Evolutionary conservation across 1,140 invertebrate species (phyloP).

Genomic region (Sipha flava): DNA sequence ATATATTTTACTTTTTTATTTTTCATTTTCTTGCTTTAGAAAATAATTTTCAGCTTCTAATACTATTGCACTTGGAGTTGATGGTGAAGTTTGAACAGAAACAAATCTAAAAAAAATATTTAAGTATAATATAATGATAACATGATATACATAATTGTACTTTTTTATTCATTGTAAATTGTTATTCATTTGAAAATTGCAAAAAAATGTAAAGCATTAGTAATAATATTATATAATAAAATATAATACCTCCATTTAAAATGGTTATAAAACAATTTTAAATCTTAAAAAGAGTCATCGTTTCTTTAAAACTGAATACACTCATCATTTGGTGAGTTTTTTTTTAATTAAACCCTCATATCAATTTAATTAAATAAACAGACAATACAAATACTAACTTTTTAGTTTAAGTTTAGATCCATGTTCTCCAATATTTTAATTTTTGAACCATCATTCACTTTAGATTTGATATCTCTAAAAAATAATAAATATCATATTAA

Average conservation of each 20-base stretch:
- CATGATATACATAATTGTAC: no score
- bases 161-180: no score
- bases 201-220: no score
- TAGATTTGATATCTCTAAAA: neutral
- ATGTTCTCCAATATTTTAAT: neutral
- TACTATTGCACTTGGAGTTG: neutral
- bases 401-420: neutral
- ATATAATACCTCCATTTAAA: no score
- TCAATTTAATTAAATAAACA: no score
- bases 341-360: no score
- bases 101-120: neutral
- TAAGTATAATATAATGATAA: neutral
- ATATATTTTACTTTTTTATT: neutral
- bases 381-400: neutral
- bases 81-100: neutral
- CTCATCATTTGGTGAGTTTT: no score
- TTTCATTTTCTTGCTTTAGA: neutral
- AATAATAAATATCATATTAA: no score
- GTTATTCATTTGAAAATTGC: no score
- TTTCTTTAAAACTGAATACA: no score
- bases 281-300: neutral
- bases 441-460: neutral
- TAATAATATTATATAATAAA: neutral
- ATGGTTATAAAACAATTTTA: neutral
- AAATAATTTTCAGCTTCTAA: neutral